A percentile compares a stretch with the other conserved stretches of the same genome.
These are phyloP conservation scores for Drosophila hydei DNA, from an alignment of 1,140 invertebrate genomes.

Conservation along the genomic window DNA sequence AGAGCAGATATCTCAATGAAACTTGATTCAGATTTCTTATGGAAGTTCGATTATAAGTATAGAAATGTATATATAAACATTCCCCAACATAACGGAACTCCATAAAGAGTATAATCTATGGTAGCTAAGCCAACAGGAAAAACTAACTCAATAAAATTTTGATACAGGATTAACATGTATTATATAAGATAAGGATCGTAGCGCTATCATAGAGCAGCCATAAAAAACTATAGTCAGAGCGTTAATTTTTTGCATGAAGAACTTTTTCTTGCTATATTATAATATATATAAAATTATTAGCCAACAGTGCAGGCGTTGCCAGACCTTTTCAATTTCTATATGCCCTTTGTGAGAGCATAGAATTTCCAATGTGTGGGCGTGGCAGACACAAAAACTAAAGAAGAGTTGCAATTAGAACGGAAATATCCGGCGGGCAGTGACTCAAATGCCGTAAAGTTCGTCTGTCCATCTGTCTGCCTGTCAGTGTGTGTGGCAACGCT, in stretches of 20 bases:
- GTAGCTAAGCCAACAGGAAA: too few relatives aligned
- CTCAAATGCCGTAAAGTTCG: background rate
- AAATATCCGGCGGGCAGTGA: constrained; percentile 53
- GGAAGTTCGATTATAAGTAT: too few relatives aligned
- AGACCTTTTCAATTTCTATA: background rate
- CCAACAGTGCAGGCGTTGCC: background rate
- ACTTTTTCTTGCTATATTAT: background rate
- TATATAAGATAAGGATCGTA: too few relatives aligned
- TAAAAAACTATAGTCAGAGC: background rate
- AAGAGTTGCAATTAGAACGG: constrained; percentile 14
- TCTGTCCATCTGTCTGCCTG: constrained; percentile 31
- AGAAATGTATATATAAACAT: too few relatives aligned
- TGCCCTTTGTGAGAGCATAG: background rate
- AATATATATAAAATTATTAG: background rate
- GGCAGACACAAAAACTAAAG: constrained; percentile 2
- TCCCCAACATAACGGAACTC: too few relatives aligned
- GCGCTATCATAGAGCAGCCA: background rate
- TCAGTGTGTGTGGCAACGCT: constrained; percentile 3
- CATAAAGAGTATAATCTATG: too few relatives aligned
- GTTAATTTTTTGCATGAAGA: too few relatives aligned
- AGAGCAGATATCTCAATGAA: too few relatives aligned
- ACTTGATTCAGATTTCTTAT: too few relatives aligned
- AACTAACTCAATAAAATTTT: too few relatives aligned
- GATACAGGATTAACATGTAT: too few relatives aligned
- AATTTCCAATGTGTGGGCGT: constrained; percentile 14